These are phyloP conservation scores for Rhabdomys dilectus DNA, from an alignment of 2,113 vertebrate species.

Conservation along the genomic window DNA sequence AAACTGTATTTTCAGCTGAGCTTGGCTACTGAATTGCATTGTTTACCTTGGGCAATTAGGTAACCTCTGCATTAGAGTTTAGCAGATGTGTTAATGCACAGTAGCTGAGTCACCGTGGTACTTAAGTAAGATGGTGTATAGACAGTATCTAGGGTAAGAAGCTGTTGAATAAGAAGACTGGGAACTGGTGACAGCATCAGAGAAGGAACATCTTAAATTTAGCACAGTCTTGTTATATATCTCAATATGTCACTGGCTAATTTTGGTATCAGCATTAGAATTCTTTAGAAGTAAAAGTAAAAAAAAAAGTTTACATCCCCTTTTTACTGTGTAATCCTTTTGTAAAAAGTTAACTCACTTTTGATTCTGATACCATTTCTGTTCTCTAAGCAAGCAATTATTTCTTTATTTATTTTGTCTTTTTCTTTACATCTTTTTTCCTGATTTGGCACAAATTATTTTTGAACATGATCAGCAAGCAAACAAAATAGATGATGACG, in stretches of 20 bases:
- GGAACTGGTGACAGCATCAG: background rate
- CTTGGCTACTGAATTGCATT: background rate
- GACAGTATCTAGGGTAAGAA: slow-evolving; percentile 21
- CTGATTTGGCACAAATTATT: slow-evolving; percentile 2
- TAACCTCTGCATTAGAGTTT: background rate
- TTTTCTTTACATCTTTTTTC: background rate
- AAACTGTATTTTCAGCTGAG: background rate
- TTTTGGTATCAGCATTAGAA: slow-evolving; percentile 63
- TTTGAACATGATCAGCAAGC: background rate
- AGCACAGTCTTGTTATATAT: slow-evolving; percentile 30
- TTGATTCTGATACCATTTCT: slow-evolving; percentile 43
- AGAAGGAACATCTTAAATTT: slow-evolving; percentile 61
- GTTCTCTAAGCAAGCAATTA: slow-evolving; percentile 13
- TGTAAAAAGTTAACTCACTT: background rate
- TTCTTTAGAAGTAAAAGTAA: slow-evolving; percentile 52
- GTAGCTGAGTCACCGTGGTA: background rate
- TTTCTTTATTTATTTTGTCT: background rate
- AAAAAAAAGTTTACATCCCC: slow-evolving; percentile 29
- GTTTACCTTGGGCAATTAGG: background rate
- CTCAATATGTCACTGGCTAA: slow-evolving; percentile 62
- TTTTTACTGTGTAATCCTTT: background rate
- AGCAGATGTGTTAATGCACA: background rate
- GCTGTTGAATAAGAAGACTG: slow-evolving; percentile 4
- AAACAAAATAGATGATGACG: slow-evolving; percentile 28
- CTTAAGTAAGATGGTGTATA: slow-evolving; percentile 9